Conservation (phyloP, 2,888 invertebrate genomes). For the Scaptomyza tumidula region DNA sequence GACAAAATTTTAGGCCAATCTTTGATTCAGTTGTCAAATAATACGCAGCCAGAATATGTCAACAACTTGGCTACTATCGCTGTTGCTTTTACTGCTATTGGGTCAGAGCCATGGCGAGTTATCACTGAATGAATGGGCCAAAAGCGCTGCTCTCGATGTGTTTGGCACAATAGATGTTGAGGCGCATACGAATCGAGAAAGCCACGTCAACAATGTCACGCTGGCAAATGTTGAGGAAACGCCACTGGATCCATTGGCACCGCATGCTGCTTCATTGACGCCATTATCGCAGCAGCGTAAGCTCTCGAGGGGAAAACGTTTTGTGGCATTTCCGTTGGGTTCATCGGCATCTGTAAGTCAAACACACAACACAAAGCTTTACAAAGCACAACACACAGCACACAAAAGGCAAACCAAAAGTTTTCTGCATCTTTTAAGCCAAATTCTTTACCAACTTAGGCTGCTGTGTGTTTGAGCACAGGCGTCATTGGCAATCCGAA, state of each 20-base stretch:
- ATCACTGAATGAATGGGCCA: constrained; percentile 17
- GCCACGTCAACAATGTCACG: constrained; percentile 61
- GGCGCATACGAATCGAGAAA: constrained; percentile 26
- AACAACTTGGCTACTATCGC: constrained; percentile 39
- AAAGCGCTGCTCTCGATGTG: constrained; percentile 46
- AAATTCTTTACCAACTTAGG: constrained; percentile 59
- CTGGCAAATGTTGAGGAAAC: constrained; percentile 44
- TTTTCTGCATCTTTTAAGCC: constrained; percentile 37
- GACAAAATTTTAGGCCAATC: constrained; percentile 22
- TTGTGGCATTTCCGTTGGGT: constrained; percentile 86
- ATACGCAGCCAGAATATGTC: constrained; percentile 50
- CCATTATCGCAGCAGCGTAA: constrained; percentile 62
- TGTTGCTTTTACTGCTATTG: constrained; percentile 26
- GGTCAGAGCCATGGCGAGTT: constrained; percentile 36
- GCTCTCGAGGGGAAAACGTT: constrained; percentile 84
- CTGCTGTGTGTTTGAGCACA: constrained; percentile 87
- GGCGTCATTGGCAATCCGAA: constrained; percentile 86
- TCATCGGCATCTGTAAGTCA: constrained; percentile 86
- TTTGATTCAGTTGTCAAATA: constrained; percentile 58
- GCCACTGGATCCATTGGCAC: constrained; percentile 39
- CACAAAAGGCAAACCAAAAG: constrained; percentile 12
- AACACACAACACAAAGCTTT: constrained; percentile 23
- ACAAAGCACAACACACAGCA: constrained; percentile 6
- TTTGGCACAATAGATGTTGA: constrained; percentile 32
- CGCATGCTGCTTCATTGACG: constrained; percentile 56